Percentiles rank a stretch among this genome's conserved stretches.
phyloP scores from a whole-genome alignment of 2,888 invertebrate species.

The Allophyes oxyacanthae region DNA sequence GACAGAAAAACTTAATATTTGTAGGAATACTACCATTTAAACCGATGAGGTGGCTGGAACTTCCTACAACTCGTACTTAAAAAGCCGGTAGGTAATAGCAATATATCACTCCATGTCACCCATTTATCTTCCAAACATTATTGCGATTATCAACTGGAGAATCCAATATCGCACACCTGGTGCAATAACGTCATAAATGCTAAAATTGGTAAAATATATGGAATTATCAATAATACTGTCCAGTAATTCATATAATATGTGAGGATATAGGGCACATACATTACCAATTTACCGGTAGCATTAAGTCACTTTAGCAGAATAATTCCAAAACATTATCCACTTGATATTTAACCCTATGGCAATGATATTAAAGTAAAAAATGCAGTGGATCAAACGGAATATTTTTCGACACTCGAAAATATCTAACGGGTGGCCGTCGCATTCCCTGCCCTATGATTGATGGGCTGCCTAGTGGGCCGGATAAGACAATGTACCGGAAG shows the following conservation, averaged over 20 bases:
- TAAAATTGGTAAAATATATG: too few species aligned
- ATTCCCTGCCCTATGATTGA: constrained; percentile 69
- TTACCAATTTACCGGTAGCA: constrained; percentile 51
- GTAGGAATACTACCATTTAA: too few species aligned
- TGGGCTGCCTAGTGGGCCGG: constrained; percentile 69
- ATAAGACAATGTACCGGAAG: constrained; percentile 83
- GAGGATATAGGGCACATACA: constrained; percentile 31
- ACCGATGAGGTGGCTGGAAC: too few species aligned
- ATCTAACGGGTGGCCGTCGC: constrained; percentile 52
- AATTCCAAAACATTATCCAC: constrained; percentile 14
- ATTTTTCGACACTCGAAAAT: constrained; percentile 57
- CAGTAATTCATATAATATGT: constrained; percentile 9
- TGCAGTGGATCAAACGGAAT: constrained; percentile 15
- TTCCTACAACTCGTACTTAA: background rate
- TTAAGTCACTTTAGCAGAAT: constrained; percentile 53
- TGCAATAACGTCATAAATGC: too few species aligned
- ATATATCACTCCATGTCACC: constrained; percentile 16
- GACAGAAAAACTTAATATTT: too few species aligned
- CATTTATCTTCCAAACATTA: constrained; percentile 2
- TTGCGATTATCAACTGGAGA: too few species aligned
- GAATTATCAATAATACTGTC: constrained; percentile 43
- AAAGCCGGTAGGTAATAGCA: too few species aligned
- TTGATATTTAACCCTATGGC: constrained; percentile 9
- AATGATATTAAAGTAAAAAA: constrained; percentile 25
- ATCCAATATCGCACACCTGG: too few species aligned